phyloP scores from a whole-genome alignment of 2,113 vertebrate species.

The Cyanocitta stelleri region DNA sequence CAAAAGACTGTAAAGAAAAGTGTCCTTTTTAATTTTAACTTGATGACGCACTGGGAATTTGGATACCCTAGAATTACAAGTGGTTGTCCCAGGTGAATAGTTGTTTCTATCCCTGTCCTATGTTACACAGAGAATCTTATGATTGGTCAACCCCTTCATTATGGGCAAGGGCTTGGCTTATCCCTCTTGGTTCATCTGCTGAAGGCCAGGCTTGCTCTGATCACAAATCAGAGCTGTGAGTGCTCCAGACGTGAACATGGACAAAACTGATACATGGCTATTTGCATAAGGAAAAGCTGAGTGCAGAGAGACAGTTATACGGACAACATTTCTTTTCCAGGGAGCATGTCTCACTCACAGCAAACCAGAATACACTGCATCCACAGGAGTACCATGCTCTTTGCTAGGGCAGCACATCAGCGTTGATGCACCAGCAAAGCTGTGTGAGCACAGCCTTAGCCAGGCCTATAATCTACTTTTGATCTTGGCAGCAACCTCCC shows the following conservation, averaged over 20 bases:
- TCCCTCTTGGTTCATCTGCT: background rate
- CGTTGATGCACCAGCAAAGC: background rate
- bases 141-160: background rate
- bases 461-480: constrained; percentile 21
- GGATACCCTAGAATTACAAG: background rate
- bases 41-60: background rate
- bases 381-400: background rate
- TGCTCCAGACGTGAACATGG: background rate
- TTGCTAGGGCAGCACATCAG: background rate
- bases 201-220: background rate
- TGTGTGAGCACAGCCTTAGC: background rate
- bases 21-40: background rate
- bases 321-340: background rate
- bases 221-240: background rate
- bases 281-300: background rate
- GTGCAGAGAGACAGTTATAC: background rate
- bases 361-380: background rate
- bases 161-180: background rate
- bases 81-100: background rate
- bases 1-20: background rate
- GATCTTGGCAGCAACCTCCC: constrained; percentile 5
- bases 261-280: background rate
- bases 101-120: background rate
- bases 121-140: background rate
- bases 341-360: background rate